Percentiles rank a stretch among this genome's conserved stretches.
These are phyloP conservation scores for Thinocorus orbignyianus DNA, from an alignment of 2,113 vertebrate genomes.

Conservation along the genomic window DNA sequence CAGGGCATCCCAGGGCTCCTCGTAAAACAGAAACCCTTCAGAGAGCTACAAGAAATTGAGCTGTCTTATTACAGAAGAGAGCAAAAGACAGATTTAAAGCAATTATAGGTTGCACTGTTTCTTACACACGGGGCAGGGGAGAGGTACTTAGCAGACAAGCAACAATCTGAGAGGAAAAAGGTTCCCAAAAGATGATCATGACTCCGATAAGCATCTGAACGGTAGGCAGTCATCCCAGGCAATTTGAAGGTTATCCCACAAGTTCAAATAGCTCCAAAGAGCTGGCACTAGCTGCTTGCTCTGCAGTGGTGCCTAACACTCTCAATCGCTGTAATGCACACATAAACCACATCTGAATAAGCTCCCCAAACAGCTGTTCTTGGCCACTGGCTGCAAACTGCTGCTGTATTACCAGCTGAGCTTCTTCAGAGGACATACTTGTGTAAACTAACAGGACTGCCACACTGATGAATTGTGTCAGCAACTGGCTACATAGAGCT, in stretches of 20 bases:
- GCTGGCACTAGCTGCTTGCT: background rate
- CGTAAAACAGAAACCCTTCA: background rate
- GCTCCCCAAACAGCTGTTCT: background rate
- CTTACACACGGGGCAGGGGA: background rate
- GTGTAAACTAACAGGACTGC: background rate
- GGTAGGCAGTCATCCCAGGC: background rate
- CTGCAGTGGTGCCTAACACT: background rate
- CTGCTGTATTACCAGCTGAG: background rate
- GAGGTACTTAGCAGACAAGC: background rate
- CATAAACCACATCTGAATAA: background rate
- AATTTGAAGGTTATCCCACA: background rate
- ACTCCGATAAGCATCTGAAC: background rate
- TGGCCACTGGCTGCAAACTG: background rate
- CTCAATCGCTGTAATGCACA: no score
- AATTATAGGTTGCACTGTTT: background rate
- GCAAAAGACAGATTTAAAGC: background rate
- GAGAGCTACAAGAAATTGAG: background rate
- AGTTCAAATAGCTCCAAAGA: background rate
- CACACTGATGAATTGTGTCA: background rate
- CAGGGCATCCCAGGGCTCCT: background rate
- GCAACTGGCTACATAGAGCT: background rate
- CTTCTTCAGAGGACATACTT: background rate
- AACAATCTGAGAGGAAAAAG: background rate
- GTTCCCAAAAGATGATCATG: background rate
- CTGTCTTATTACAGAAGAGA: background rate